Evolutionary conservation across 2,888 invertebrate species (phyloP), one percentile per base, ranked within the genome.

Genomic region (Odiellus spinosus): DNA sequence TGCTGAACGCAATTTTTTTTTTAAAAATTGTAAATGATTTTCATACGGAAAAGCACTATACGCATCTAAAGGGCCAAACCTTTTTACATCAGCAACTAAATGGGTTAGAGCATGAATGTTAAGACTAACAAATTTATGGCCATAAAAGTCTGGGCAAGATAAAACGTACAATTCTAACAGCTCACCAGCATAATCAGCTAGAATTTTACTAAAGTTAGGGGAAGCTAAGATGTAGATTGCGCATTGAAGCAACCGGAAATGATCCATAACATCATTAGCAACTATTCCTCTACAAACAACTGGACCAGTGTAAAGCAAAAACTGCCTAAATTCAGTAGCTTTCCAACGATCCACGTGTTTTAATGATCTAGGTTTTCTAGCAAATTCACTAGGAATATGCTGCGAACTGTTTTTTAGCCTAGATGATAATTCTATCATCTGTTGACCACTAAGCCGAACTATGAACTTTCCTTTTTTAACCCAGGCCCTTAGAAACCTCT

Each of bases 251-350:
- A 26, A 26, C 47, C 58, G 42, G 45, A 60, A 59, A 48, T 59
- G 45, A 2, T 47, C n/a, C 35, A 57, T 59, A 14, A 51, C 17
- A 15, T 44, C 40, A 45, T 35, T 32, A 14, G 53, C 42, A 14
- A 60, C 42, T 33, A 46, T 32, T 2, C 42, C 41, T 50, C 50
- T 52, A 8, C 61, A 47, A 42, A 56, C 52, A 12, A 60, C 42
- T n/a, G 58, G 58, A 6, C 59, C 60, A n/a, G 55, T 53, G 45
- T 61, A 60, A 15, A 60, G 47, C 1, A 60, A 38, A 45, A 61
- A 53, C 11, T 51, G 50, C 18, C 60, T 39, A 40, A 56, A 59
- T 48, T 62, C 60, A 5, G 59, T 58, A 14, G 58, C 59, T 46
- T 61, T 62, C 57, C 58, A 62, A 18, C 54, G 49, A 8, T 55